Evolutionary conservation across 2,888 invertebrate species (phyloP).

Genomic region (Chelonus formosanus): DNA sequence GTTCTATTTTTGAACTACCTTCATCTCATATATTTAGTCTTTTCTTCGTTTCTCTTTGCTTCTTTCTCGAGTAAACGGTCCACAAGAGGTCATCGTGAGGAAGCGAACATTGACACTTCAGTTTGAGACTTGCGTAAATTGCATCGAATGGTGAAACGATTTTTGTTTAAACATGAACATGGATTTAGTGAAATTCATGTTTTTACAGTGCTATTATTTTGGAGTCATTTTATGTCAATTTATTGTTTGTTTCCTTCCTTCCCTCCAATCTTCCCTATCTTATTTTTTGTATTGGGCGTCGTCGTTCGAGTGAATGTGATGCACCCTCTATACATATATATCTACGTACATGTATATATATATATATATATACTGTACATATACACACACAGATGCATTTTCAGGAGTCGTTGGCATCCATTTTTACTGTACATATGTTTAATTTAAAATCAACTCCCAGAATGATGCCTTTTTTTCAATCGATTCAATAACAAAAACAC

Average conservation of each 20-base stretch:
- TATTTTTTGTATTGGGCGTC: constrained; percentile 20
- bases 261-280: constrained; percentile 2
- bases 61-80: not conserved
- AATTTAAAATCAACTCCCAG: not conserved
- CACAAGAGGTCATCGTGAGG: constrained; percentile 14
- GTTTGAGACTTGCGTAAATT: not conserved
- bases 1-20: no score
- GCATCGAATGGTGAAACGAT: no score
- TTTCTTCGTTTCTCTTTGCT: not conserved
- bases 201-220: no score
- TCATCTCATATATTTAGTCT: not conserved
- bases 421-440: constrained; percentile 21
- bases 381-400: not conserved
- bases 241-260: not conserved
- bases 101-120: constrained; percentile 16
- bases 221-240: not conserved
- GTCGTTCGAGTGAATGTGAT: constrained; percentile 13
- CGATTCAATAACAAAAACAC: no score
- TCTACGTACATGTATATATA: not conserved
- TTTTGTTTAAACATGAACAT: not conserved
- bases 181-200: not conserved
- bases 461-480: no score
- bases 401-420: constrained; percentile 12
- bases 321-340: not conserved
- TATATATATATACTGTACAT: not conserved